Evolutionary conservation across 2,888 invertebrate genomes (phyloP).

Genomic region (Scaptomyza polygonia): DNA sequence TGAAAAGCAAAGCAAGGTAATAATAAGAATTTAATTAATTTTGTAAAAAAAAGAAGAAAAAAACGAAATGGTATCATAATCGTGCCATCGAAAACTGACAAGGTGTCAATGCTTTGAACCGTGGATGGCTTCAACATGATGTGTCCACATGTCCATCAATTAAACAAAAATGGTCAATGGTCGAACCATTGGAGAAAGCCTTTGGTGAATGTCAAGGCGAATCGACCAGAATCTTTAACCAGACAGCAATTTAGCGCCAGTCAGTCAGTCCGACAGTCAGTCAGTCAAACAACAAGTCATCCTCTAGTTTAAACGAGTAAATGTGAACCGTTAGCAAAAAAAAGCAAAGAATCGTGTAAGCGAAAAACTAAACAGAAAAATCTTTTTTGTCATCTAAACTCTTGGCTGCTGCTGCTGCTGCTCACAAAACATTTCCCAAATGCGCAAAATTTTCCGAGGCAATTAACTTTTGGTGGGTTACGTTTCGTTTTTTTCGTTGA

Average conservation of each 20-base stretch:
- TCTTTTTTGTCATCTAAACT: conserved; percentile 52
- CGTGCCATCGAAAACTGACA: conserved; percentile 62
- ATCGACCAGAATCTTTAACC: conserved; percentile 20
- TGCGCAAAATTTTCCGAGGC: conserved; percentile 69
- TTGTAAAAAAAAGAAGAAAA: conserved; percentile 1
- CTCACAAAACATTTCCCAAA: conserved; percentile 62
- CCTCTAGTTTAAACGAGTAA: conserved; percentile 32
- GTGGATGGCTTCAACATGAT: conserved; percentile 60
- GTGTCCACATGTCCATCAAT: conserved; percentile 70
- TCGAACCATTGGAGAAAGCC: conserved; percentile 73
- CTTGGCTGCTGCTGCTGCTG: conserved; percentile 34
- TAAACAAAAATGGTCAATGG: conserved; percentile 77
- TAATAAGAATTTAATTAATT: conserved; percentile 12
- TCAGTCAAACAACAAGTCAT: conserved; percentile 14
- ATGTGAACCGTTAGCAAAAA: conserved; percentile 50
- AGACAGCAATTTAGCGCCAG: conserved; percentile 27
- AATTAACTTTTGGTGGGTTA: conserved; percentile 64
- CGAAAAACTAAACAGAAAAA: conserved; percentile 47
- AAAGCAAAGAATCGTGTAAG: conserved; percentile 44
- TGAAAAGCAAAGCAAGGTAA: conserved; percentile 35
- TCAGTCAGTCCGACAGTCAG: conserved; percentile 3
- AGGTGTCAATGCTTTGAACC: conserved; percentile 63
- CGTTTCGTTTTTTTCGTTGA: conserved; percentile 23
- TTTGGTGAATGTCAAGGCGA: conserved; percentile 69
- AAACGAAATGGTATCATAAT: conserved; percentile 39